Evolutionary conservation across 2,113 vertebrate genomes (phyloP).

Genomic region (Pseudonaja textilis): DNA sequence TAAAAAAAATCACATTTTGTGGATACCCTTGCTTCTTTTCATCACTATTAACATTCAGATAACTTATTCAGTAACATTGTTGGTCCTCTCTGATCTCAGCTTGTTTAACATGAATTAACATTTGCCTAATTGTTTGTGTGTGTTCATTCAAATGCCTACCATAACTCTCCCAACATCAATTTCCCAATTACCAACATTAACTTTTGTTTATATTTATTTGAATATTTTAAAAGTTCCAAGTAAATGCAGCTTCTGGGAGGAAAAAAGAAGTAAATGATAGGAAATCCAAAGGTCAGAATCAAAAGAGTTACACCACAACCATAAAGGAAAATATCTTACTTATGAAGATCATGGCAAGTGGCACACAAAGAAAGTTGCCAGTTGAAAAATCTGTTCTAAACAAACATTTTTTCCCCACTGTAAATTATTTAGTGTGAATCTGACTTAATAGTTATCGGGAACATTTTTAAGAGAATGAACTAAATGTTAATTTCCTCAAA

Average conservation of each 20-base stretch:
- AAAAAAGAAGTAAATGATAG: background rate
- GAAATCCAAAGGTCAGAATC: background rate
- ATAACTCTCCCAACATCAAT: background rate
- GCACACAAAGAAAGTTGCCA: slow-evolving; percentile 5
- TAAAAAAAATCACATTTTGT: background rate
- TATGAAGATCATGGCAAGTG: background rate
- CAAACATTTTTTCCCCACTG: slow-evolving; percentile 8
- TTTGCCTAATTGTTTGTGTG: slow-evolving; percentile 1
- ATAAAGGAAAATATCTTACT: background rate
- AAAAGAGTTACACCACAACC: background rate
- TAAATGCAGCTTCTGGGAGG: background rate
- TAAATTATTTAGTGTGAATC: slow-evolving; percentile 25
- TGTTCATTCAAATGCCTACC: background rate
- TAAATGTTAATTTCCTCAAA: slow-evolving; percentile 53
- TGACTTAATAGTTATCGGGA: slow-evolving; percentile 36
- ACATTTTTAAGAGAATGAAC: slow-evolving; percentile 25
- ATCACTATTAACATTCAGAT: background rate
- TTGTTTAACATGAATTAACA: background rate
- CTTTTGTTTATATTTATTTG: background rate
- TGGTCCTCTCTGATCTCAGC: background rate
- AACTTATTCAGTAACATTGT: background rate
- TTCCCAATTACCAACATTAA: background rate
- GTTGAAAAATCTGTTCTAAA: background rate
- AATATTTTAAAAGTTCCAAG: background rate
- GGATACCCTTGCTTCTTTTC: background rate